Conservation (phyloP, 2,888 invertebrate genomes). For the Meganola albula region DNA sequence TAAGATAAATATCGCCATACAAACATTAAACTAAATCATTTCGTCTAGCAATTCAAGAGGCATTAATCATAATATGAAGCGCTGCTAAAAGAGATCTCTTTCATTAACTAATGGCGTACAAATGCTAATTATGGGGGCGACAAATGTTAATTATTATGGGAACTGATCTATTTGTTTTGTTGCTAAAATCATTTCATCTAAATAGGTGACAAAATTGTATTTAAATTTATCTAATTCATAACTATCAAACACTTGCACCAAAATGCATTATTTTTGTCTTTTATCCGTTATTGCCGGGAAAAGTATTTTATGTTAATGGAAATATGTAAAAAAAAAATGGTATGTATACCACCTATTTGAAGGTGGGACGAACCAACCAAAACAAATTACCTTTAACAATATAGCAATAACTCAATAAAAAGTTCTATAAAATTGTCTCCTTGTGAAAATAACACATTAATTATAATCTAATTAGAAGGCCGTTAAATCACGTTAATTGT, state of each 20-base stretch:
- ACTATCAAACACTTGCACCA: too few relatives aligned
- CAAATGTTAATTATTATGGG: constrained; percentile 38
- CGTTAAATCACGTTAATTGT: constrained; percentile 76
- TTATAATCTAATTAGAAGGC: constrained; percentile 70
- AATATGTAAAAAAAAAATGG: too few relatives aligned
- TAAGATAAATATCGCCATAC: neutral
- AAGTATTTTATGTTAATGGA: too few relatives aligned
- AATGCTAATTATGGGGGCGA: constrained; percentile 82
- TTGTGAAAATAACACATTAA: constrained; percentile 62
- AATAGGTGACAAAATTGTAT: too few relatives aligned
- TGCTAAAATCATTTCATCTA: too few relatives aligned
- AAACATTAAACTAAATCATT: constrained; percentile 14
- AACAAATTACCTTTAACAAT: constrained; percentile 2
- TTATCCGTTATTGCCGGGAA: too few relatives aligned
- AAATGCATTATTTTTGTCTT: too few relatives aligned
- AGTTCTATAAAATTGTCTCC: constrained; percentile 21
- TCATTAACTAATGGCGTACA: constrained; percentile 86
- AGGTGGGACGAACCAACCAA: too few relatives aligned
- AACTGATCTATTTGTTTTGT: constrained; percentile 27
- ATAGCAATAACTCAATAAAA: constrained; percentile 15
- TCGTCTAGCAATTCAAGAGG: constrained; percentile 14
- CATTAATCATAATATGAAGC: constrained; percentile 37
- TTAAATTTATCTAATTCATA: too few relatives aligned
- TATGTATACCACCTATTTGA: too few relatives aligned
- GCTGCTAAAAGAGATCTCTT: constrained; percentile 77